These are phyloP conservation scores for Saxidomus purpurata DNA, from an alignment of 1,140 invertebrate genomes.

Conservation along the genomic window DNA sequence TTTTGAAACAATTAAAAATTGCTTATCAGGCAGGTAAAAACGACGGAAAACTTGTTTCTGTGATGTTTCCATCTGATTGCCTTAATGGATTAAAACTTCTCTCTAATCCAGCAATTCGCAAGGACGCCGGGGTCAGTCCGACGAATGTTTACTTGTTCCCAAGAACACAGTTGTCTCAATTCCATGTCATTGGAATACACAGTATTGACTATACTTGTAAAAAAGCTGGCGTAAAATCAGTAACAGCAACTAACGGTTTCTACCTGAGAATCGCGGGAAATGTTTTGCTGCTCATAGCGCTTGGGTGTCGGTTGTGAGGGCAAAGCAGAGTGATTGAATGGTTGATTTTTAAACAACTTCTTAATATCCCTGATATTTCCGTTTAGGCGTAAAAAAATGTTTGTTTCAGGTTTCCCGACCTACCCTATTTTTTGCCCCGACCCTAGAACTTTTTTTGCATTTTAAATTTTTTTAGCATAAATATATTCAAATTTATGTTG, in stretches of 20 bases:
- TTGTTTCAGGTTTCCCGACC: too few relatives aligned
- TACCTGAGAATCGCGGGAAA: too few relatives aligned
- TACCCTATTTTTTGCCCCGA: too few relatives aligned
- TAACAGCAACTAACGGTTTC: not conserved
- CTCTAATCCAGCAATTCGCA: not conserved
- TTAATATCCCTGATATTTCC: too few relatives aligned
- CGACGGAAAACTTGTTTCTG: not conserved
- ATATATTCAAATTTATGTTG: too few relatives aligned
- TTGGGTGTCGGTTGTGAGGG: too few relatives aligned
- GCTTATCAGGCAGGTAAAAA: not conserved
- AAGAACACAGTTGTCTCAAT: not conserved
- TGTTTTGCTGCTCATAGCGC: too few relatives aligned
- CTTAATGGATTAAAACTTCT: not conserved
- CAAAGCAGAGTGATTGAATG: too few relatives aligned
- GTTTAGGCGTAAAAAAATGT: too few relatives aligned
- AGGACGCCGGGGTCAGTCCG: not conserved
- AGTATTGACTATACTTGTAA: not conserved
- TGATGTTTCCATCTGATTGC: not conserved
- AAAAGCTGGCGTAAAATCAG: not conserved
- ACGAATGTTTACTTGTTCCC: not conserved
- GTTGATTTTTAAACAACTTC: too few relatives aligned
- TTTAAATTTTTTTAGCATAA: too few relatives aligned
- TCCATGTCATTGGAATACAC: not conserved
- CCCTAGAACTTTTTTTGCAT: too few relatives aligned
- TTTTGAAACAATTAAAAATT: not conserved